Evolutionary conservation across 2,888 invertebrate species (phyloP).

Genomic region (Drosophila heteroneura): DNA sequence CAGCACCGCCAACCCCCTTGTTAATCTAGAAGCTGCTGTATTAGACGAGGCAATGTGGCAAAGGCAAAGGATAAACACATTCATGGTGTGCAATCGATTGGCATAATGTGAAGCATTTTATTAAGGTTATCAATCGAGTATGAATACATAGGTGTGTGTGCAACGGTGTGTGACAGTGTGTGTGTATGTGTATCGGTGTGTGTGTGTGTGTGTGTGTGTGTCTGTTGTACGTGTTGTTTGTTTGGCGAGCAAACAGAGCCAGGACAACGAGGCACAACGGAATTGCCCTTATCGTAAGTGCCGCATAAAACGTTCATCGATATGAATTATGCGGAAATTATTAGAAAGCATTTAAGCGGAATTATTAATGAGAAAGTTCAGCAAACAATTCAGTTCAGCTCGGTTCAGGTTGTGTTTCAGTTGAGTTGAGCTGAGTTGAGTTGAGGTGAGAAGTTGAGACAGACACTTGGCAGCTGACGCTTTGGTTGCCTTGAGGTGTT

Average conservation of each 20-base stretch:
- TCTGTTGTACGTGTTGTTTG: conserved; percentile 61
- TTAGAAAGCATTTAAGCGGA: conserved; percentile 81
- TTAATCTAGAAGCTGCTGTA: conserved; percentile 5
- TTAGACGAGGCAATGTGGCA: conserved; percentile 39
- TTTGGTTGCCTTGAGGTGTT: conserved; percentile 13
- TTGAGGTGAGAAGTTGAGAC: conserved; percentile 36
- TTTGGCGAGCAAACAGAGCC: conserved; percentile 65
- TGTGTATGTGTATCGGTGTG: conserved; percentile 15
- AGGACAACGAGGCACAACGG: conserved; percentile 45
- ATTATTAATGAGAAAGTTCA: conserved; percentile 70
- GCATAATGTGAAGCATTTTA: conserved; percentile 82
- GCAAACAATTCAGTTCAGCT: conserved; percentile 5
- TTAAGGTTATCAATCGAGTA: conserved; percentile 80
- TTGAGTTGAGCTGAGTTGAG: conserved; percentile 5
- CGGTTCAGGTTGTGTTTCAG: not conserved
- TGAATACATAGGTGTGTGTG: conserved; percentile 65
- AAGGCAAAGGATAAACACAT: conserved; percentile 79
- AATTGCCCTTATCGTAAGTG: conserved; percentile 72
- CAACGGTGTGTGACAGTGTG: conserved; percentile 14
- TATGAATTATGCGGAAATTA: conserved; percentile 81
- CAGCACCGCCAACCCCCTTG: not conserved
- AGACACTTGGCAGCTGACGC: conserved; percentile 24
- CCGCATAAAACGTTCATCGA: conserved; percentile 74
- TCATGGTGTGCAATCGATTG: conserved; percentile 83
- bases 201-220: conserved; percentile 20